A percentile compares a stretch with the other conserved stretches of the same genome.
phyloP scores from a whole-genome alignment of 2,113 vertebrate genomes.

The Coturnix japonica region DNA sequence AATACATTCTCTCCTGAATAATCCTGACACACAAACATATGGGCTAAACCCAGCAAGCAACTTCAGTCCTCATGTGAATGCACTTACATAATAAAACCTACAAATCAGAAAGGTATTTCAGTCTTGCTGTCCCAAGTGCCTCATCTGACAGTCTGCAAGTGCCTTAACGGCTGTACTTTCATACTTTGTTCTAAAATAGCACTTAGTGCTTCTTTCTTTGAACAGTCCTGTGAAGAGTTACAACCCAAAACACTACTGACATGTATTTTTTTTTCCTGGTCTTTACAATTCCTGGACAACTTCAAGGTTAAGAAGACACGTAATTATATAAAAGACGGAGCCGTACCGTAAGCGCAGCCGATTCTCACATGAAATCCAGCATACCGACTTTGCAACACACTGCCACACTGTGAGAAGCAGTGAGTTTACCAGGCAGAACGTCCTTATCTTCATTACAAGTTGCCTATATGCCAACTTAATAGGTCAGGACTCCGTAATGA shows the following conservation, averaged over 20 bases:
- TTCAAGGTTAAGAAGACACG: background rate
- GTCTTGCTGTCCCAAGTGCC: background rate
- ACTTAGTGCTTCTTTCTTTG: background rate
- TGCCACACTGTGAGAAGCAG: background rate
- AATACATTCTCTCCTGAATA: background rate
- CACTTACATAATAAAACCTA: background rate
- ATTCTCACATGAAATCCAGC: background rate
- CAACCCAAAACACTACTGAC: background rate
- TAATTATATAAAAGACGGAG: background rate
- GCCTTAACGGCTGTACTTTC: background rate
- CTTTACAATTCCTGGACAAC: background rate
- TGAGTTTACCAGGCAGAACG: background rate
- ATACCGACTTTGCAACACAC: background rate
- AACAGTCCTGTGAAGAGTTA: background rate
- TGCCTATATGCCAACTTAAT: background rate
- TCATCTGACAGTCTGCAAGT: background rate
- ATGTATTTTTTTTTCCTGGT: background rate
- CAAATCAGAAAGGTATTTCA: background rate
- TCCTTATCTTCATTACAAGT: background rate
- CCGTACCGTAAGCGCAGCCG: background rate
- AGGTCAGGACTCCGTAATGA: background rate
- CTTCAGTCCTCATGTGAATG: background rate
- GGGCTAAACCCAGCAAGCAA: fast-evolving
- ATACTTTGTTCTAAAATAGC: background rate
- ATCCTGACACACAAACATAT: fast-evolving